Percentiles rank a stretch among this genome's conserved stretches.
These are phyloP conservation scores for Mastomys natalensis DNA, from an alignment of 2,113 vertebrate genomes.

Conservation along the genomic window DNA sequence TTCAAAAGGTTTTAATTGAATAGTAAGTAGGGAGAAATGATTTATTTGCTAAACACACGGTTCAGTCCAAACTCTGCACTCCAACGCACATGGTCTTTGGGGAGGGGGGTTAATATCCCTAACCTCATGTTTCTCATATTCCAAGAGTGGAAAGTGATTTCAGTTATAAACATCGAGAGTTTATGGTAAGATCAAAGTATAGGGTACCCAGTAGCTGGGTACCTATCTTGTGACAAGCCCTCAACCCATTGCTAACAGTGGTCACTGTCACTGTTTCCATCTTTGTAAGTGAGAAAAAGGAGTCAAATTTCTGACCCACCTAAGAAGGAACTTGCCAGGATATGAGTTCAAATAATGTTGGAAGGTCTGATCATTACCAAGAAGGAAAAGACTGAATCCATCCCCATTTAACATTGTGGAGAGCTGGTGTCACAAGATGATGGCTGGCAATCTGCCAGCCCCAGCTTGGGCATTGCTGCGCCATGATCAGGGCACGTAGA, in stretches of 20 bases:
- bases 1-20: conserved; percentile 40
- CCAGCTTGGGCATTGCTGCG: too few relatives aligned
- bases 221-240: neutral
- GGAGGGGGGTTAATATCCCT: neutral
- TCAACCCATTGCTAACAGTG: neutral
- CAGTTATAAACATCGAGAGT: neutral
- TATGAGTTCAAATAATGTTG: neutral
- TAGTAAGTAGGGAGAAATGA: neutral
- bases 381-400: conserved; percentile 51
- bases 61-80: neutral
- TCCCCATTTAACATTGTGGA: neutral
- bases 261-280: neutral
- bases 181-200: neutral
- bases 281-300: neutral
- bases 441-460: too few relatives aligned
- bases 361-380: neutral
- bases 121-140: neutral
- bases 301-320: conserved; percentile 28
- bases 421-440: too few relatives aligned
- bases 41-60: neutral
- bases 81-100: neutral
- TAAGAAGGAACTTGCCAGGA: neutral
- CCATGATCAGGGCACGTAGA: too few relatives aligned
- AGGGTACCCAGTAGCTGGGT: neutral
- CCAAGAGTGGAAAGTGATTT: neutral